Conservation (phyloP, 2,113 vertebrate genomes). For the Macaca nemestrina region DNA sequence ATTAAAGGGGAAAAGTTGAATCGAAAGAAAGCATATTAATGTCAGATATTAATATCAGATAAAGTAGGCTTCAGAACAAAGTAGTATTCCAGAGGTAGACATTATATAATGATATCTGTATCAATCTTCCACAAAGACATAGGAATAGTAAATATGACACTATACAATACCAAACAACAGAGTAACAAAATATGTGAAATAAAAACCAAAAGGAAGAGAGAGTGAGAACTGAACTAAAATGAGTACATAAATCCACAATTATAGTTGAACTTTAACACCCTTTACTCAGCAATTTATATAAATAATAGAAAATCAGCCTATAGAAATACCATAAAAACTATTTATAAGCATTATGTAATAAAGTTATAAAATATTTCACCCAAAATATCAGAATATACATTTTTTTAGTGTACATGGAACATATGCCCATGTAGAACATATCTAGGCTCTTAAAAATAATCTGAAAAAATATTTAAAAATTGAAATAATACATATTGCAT, state of each 20-base stretch:
- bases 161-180: background rate
- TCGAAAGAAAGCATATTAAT: background rate
- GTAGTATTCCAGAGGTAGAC: background rate
- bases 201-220: background rate
- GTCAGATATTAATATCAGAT: background rate
- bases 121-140: background rate
- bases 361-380: background rate
- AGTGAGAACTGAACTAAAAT: background rate
- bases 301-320: background rate
- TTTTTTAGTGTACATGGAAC: background rate
- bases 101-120: background rate
- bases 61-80: background rate
- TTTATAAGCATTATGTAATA: background rate
- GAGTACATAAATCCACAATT: background rate
- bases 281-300: background rate
- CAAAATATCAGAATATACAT: background rate
- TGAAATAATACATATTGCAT: background rate
- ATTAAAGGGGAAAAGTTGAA: background rate
- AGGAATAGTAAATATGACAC: background rate
- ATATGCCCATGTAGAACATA: background rate
- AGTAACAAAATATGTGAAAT: background rate
- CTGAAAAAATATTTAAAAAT: background rate
- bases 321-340: background rate
- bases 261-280: background rate
- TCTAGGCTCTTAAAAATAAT: background rate